phyloP scores from a whole-genome alignment of 2,888 invertebrate genomes.

The Diogma glabrata region DNA sequence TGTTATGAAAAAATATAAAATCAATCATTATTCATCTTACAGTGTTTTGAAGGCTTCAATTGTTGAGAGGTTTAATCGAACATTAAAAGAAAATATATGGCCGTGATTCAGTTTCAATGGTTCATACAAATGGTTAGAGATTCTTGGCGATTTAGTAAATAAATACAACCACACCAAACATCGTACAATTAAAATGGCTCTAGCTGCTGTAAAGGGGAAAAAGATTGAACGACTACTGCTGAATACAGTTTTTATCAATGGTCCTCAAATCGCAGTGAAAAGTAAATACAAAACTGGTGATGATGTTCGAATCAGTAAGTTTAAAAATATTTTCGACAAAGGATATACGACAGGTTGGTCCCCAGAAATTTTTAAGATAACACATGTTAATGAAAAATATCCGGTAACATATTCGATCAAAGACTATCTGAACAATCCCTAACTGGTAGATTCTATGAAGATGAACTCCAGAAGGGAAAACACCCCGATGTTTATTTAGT shows the following conservation, averaged over 20 bases:
- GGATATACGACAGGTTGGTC: conserved; percentile 28
- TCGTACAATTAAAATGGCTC: conserved; percentile 26
- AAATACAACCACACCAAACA: conserved; percentile 28
- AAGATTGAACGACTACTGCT: conserved; percentile 18
- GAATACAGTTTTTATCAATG: conserved; percentile 19
- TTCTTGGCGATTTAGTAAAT: conserved; percentile 16
- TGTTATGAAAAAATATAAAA: neutral
- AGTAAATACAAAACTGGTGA: conserved; percentile 22
- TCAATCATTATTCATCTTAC: neutral
- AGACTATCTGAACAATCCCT: conserved; percentile 20
- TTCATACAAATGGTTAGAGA: conserved; percentile 19
- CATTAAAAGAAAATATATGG: conserved; percentile 17
- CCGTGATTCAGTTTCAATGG: conserved; percentile 12
- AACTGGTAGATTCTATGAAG: conserved; percentile 21
- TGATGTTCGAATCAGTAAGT: conserved; percentile 26
- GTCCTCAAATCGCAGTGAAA: conserved; percentile 18
- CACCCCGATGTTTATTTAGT: conserved; percentile 22
- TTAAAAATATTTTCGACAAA: conserved; percentile 26
- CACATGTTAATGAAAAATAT: conserved; percentile 15
- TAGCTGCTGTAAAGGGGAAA: conserved; percentile 26
- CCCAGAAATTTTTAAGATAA: conserved; percentile 27
- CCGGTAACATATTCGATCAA: conserved; percentile 25
- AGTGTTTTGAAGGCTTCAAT: neutral
- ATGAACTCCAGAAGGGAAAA: conserved; percentile 22
- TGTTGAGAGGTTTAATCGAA: conserved; percentile 9